Base-by-base conservation (phyloP, 1,140 invertebrate genomes). In the Pygmarrhopalites habei region DNA sequence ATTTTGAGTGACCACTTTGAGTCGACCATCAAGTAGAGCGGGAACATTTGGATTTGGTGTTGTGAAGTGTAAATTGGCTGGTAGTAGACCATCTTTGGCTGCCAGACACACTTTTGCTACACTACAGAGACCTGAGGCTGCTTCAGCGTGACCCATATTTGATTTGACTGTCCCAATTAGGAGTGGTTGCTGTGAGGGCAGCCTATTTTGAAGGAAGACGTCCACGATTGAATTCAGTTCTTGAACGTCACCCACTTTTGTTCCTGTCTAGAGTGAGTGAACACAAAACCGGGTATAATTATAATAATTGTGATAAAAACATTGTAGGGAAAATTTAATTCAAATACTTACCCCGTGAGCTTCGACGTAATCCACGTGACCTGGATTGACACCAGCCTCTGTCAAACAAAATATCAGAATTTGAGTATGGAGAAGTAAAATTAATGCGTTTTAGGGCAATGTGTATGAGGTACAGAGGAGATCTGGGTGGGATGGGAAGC, bases 131-230 rank as follows among this genome's bases (percentile, higher is more conserved):
- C 92, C 92, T 35, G 91, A 93, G 1, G 88, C 87, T 5, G 91
- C 86, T 76, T 98, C 94, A 1, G 89, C 82, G 74, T 98, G 95
- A 0, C 95, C 95, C 72, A 95, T 81, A 75, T 95, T 96, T 0
- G 92, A 92, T 74, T 98, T 98, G 0, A 94, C 81, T 0, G 92
- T 91, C 3, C 94, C 94, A 67, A 97, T n/a, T n/a, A n/a, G n/a
- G n/a, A n/a, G 15, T 70, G 69, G 0, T 71, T 78, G 60, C 12
- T 71, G 69, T 0, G 71, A 78, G 3, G 7, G 7, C 10, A 86
- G 77, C 49, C 72, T 69, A 0, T 71, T 78, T 5, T 82, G 3
- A 64, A 87, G 89, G 71, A 95, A 86, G 2, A 92, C 81, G 68
- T 85, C 83, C 21, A 90, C 85, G 17, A 97, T 84, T 0, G 90